A percentile compares a stretch with the other conserved stretches of the same genome.
Evolutionary conservation across 2,113 vertebrate genomes (phyloP).

Genomic region (Eretmochelys imbricata): DNA sequence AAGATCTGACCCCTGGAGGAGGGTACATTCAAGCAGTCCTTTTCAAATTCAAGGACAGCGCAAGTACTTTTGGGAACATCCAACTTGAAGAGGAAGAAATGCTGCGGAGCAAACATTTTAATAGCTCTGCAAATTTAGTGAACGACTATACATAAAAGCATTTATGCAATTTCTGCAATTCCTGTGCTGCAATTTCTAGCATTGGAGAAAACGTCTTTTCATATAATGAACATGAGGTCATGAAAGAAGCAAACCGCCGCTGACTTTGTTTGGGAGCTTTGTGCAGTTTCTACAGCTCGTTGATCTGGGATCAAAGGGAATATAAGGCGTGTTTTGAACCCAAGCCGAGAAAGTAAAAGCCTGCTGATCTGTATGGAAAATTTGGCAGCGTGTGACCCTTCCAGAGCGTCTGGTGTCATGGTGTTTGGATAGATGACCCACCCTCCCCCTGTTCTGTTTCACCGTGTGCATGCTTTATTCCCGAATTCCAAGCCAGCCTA

Average conservation of each 20-base stretch:
- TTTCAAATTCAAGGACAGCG: background rate
- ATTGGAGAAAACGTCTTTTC: conserved; percentile 28
- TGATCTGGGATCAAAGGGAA: conserved; percentile 65
- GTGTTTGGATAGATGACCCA: background rate
- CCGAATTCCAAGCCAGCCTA: background rate
- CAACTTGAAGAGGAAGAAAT: background rate
- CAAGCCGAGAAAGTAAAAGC: conserved; percentile 68
- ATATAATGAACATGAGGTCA: conserved; percentile 40
- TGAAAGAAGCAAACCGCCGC: conserved; percentile 40
- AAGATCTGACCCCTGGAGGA: background rate
- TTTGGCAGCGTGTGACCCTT: conserved; percentile 46
- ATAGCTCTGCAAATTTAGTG: background rate
- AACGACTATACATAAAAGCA: background rate
- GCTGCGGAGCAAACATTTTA: background rate
- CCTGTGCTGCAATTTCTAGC: background rate
- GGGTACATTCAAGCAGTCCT: background rate
- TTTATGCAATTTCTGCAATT: too few species aligned
- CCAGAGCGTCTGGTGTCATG: background rate
- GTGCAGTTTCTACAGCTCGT: conserved; percentile 65
- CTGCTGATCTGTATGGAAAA: conserved; percentile 26
- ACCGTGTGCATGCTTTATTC: background rate
- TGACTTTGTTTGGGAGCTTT: conserved; percentile 44
- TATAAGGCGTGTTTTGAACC: conserved; percentile 67
- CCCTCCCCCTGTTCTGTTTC: background rate
- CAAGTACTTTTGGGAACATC: background rate